phyloP scores from a whole-genome alignment of 2,888 invertebrate genomes.

The Corythucha ciliata region DNA sequence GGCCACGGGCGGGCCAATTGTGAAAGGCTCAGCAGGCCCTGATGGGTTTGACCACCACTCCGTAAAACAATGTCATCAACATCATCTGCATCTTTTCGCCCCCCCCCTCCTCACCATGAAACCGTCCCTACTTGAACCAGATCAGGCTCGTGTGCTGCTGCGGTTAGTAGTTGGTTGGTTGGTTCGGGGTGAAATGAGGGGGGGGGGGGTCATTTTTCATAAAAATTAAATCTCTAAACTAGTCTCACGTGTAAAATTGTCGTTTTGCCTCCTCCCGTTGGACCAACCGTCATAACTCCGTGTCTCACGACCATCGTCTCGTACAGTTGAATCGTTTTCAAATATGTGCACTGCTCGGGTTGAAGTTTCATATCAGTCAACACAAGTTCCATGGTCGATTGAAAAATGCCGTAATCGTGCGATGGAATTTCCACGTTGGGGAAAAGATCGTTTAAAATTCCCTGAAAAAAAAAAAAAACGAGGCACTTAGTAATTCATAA shows the following conservation, averaged over 20 bases:
- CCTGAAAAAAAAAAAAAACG: slow-evolving; percentile 45
- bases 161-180: neutral
- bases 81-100: too few species aligned
- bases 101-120: neutral
- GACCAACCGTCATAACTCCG: slow-evolving; percentile 88
- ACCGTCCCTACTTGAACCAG: neutral
- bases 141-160: neutral
- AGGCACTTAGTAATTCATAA: neutral
- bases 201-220: neutral
- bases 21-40: too few species aligned
- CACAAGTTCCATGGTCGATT: slow-evolving; percentile 50
- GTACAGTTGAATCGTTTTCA: slow-evolving; percentile 73
- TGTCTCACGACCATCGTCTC: slow-evolving; percentile 87
- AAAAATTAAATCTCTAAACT: neutral
- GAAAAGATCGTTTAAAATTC: slow-evolving; percentile 81
- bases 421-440: slow-evolving; percentile 70
- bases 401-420: slow-evolving; percentile 67
- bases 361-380: slow-evolving; percentile 55
- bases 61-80: too few species aligned
- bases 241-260: slow-evolving; percentile 56
- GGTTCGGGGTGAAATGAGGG: too few species aligned
- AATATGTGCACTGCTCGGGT: slow-evolving; percentile 54
- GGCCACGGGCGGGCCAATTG: too few species aligned
- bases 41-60: too few species aligned
- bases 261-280: slow-evolving; percentile 80